phyloP scores from a whole-genome alignment of 2,113 vertebrate species.

The Lepus americanus region DNA sequence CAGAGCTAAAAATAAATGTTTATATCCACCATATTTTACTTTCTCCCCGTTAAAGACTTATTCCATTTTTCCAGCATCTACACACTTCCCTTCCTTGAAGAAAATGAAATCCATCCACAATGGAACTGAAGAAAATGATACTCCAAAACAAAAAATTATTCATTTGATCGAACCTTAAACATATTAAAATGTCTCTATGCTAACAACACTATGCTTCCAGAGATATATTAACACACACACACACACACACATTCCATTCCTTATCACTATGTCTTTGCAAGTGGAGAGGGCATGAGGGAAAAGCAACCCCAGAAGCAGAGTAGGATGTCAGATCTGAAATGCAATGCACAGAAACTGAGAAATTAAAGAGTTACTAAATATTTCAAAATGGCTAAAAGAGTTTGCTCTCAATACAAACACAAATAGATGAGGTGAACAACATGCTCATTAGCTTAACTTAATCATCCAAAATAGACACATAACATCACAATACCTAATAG shows the following conservation, averaged over 20 bases:
- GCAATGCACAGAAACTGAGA: not conserved
- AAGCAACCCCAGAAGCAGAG: not conserved
- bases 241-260: not conserved
- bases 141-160: conserved; percentile 49
- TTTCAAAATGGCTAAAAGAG: not conserved
- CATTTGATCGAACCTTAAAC: conserved; percentile 23
- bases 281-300: not conserved
- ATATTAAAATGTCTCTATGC: no score
- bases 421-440: not conserved
- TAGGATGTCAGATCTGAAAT: not conserved
- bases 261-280: not conserved
- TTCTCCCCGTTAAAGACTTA: conserved; percentile 37
- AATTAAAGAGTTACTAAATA: not conserved
- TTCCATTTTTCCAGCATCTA: conserved; percentile 21
- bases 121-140: not conserved
- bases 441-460: not conserved
- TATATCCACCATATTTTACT: conserved; percentile 8
- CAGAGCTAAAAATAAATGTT: conserved; percentile 42
- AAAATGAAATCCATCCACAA: not conserved
- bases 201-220: not conserved
- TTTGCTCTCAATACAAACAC: not conserved
- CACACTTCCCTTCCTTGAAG: not conserved
- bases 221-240: not conserved
- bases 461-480: accelerated
- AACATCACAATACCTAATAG: no score